A percentile compares a stretch with the other conserved stretches of the same genome.
phyloP scores from a whole-genome alignment of 2,113 vertebrate genomes.

The Pithys albifrons region DNA sequence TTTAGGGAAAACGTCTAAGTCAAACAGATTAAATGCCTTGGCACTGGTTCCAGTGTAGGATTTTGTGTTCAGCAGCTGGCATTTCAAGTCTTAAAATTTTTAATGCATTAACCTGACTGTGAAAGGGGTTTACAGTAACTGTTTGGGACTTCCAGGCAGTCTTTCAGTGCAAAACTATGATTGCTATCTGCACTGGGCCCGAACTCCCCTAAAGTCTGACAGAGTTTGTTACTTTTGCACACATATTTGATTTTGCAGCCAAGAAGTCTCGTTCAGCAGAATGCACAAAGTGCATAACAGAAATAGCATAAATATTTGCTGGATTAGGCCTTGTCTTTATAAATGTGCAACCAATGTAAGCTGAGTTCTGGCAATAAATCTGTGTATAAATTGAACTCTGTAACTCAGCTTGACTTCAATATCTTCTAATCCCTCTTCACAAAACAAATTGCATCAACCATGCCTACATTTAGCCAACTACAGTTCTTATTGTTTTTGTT shows the following conservation, averaged over 20 bases:
- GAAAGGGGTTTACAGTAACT: background rate
- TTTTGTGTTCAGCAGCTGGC: background rate
- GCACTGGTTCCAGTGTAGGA: background rate
- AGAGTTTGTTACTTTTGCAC: background rate
- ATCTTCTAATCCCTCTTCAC: slow-evolving; percentile 76
- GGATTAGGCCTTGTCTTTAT: background rate
- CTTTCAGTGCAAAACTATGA: background rate
- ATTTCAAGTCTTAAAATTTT: slow-evolving; percentile 22
- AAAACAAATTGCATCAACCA: slow-evolving; percentile 78
- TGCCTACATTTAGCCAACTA: slow-evolving; percentile 69
- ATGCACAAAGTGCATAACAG: background rate
- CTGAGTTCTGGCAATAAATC: slow-evolving; percentile 21
- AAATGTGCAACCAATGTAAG: background rate
- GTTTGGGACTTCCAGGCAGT: background rate
- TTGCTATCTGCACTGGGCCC: background rate
- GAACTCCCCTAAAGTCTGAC: background rate
- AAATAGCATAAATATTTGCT: background rate
- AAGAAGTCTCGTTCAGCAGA: background rate
- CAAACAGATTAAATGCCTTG: slow-evolving; percentile 16
- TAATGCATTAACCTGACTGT: background rate
- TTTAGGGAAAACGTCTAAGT: background rate
- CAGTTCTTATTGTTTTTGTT: slow-evolving; percentile 79
- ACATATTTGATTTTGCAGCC: background rate
- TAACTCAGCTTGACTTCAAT: slow-evolving; percentile 69
- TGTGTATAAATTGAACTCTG: slow-evolving; percentile 62